A percentile compares a stretch with the other conserved stretches of the same genome.
Conservation (phyloP, 2,888 invertebrate genomes). For the Rhodophaea formosa region DNA sequence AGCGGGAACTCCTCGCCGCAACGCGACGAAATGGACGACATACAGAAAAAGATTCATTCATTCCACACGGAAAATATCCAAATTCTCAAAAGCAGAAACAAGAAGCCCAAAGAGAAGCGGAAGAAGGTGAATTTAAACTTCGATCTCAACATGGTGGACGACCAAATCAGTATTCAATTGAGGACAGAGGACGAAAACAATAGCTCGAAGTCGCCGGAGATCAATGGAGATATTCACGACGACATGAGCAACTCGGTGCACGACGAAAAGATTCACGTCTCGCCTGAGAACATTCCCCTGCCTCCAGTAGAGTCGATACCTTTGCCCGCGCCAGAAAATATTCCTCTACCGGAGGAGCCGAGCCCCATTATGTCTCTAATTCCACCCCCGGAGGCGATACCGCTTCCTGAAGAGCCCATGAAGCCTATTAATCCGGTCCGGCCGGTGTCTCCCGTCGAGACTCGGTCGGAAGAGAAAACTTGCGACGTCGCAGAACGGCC, state of each 20-base stretch:
- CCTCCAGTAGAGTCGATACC: constrained; percentile 73
- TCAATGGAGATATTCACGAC: constrained; percentile 66
- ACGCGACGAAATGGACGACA: constrained; percentile 81
- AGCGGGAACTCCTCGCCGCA: constrained; percentile 76
- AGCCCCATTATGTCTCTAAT: constrained; percentile 49
- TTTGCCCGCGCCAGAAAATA: constrained; percentile 63
- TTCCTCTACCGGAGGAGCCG: constrained; percentile 65
- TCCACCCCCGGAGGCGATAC: constrained; percentile 64
- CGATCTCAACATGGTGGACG: constrained; percentile 77
- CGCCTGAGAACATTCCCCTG: constrained; percentile 66
- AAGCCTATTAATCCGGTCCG: constrained; percentile 37
- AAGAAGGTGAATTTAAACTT: constrained; percentile 80
- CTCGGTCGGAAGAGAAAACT: constrained; percentile 35
- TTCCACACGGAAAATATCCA: constrained; percentile 84
- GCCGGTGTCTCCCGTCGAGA: constrained; percentile 39
- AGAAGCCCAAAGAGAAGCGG: constrained; percentile 78
- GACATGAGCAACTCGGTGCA: constrained; percentile 48
- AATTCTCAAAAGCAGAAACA: constrained; percentile 82
- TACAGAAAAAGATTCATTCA: constrained; percentile 82
- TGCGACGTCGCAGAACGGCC: constrained; percentile 44
- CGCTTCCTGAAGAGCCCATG: constrained; percentile 65
- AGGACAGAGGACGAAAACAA: constrained; percentile 58
- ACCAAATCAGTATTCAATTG: constrained; percentile 75
- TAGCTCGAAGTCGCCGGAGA: constrained; percentile 45
- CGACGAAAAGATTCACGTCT: constrained; percentile 56